Evolutionary conservation across 2,113 vertebrate genomes (phyloP).

Genomic region (Tyto alba): DNA sequence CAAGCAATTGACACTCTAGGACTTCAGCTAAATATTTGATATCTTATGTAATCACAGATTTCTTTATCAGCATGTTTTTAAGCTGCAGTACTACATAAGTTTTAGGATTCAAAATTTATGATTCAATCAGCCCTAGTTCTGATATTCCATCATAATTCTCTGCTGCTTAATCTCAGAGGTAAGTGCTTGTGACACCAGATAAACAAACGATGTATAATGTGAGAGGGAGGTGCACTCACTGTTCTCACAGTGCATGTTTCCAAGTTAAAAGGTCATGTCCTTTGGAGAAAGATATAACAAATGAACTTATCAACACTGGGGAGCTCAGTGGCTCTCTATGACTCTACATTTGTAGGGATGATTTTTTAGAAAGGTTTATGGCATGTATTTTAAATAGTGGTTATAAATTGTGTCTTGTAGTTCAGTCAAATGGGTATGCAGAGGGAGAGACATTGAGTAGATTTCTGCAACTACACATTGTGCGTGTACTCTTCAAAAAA

Average conservation of each 20-base stretch:
- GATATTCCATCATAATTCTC: not conserved
- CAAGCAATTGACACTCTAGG: not conserved
- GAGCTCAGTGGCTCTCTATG: not conserved
- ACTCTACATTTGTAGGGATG: not conserved
- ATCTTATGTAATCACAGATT: not conserved
- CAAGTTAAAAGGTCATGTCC: not conserved
- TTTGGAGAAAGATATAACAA: not conserved
- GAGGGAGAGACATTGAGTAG: not conserved
- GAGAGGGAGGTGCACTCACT: not conserved
- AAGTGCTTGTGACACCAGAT: not conserved
- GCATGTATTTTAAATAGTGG: not conserved
- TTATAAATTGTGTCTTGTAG: not conserved
- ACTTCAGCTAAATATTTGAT: not conserved
- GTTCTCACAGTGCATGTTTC: not conserved
- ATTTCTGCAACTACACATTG: not conserved
- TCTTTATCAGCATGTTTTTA: not conserved
- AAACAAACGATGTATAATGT: accelerated
- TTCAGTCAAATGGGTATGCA: not conserved
- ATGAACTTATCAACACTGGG: not conserved
- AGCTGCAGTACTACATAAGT: not conserved
- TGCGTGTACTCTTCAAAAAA: not conserved
- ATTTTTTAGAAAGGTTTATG: not conserved
- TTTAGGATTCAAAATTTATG: not conserved
- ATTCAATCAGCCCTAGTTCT: not conserved
- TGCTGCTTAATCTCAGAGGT: not conserved